Evolutionary conservation across 1,140 invertebrate genomes (phyloP), one percentile per base, ranked within the genome.

Genomic region (Psilanteris sp.): DNA sequence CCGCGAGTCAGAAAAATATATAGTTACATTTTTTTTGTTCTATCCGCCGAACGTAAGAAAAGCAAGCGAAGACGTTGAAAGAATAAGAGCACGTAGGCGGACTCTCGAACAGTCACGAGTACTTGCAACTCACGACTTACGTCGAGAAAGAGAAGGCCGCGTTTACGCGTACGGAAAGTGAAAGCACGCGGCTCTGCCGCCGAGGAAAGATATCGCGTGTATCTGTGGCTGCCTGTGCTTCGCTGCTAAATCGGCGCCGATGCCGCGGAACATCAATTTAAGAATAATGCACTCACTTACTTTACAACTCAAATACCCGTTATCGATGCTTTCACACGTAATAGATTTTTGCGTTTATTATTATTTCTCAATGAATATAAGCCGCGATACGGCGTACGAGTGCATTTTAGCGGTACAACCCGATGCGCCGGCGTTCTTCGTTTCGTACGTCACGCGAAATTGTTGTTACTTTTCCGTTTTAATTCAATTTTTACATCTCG

Each of bases 21-120:
- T n/a, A n/a, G n/a, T n/a, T 27, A 7, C 13, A 29, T 22, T 39
- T 39, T 54, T 54, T 32, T 1, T 1, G n/a, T 22, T 22, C 0
- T n/a, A n/a, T n/a, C n/a, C n/a, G n/a, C 6, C 7, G 5, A 6
- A 11, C 32, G 20, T 18, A 52, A 52, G 46, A 52, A 52, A 31
- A 36, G 16, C 46, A 27, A 55, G 37, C 14, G 29, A 20, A 43
- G 36, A 54, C 24, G 22, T 36, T 46, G 27, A 54, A 66, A 55
- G 62, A 66, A 66, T 66, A 66, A 66, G 62, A 66, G 26, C 62
- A 66, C 48, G 62, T 66, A 66, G 62, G 62, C 39, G 62, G 62
- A 52, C 43, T 66, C 48, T 31, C 37, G 61, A 66, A 55, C 62
- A 64, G 59, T 64, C 59, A 64, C 59, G 46, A 52, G 44, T 36